These are phyloP conservation scores for Acrossocheilus wenchowensis DNA, from an alignment of 2,797 vertebrate species.

Conservation along the genomic window DNA sequence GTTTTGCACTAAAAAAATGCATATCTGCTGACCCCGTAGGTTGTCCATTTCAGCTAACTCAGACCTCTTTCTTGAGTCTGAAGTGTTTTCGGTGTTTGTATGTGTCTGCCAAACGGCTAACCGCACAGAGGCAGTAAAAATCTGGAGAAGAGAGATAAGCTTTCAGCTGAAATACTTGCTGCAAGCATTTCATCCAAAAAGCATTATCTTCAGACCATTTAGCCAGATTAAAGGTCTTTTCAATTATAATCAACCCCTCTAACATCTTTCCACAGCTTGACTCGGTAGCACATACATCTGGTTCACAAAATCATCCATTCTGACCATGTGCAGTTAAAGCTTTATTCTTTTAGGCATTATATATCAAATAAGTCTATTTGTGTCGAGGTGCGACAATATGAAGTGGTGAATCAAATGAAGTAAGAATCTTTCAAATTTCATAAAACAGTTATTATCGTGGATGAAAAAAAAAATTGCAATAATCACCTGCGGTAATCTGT, in stretches of 20 bases:
- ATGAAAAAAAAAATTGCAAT: constrained; percentile 27
- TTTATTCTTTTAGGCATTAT: neutral
- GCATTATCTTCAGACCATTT: constrained; percentile 57
- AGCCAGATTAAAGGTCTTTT: constrained; percentile 60
- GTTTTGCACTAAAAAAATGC: constrained; percentile 26
- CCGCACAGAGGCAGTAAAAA: constrained; percentile 48
- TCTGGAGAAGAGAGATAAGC: constrained; percentile 62
- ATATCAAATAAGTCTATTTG: neutral
- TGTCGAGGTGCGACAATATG: constrained; percentile 3
- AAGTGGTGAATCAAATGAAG: constrained; percentile 20
- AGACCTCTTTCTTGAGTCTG: constrained; percentile 42
- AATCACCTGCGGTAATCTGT: constrained; percentile 3
- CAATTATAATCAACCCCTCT: constrained; percentile 55
- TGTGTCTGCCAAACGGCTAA: constrained; percentile 37
- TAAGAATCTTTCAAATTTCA: neutral
- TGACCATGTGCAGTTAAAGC: constrained; percentile 22
- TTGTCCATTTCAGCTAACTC: constrained; percentile 15
- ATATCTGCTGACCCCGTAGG: constrained; percentile 35
- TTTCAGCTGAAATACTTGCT: constrained; percentile 57
- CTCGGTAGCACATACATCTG: constrained; percentile 19
- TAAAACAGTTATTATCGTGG: neutral
- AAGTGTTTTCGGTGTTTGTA: constrained; percentile 42
- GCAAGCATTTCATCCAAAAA: constrained; percentile 50
- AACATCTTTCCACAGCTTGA: constrained; percentile 48
- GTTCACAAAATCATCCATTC: neutral